Conservation (phyloP, 2,113 vertebrate genomes). For the Mustelus asterias region DNA sequence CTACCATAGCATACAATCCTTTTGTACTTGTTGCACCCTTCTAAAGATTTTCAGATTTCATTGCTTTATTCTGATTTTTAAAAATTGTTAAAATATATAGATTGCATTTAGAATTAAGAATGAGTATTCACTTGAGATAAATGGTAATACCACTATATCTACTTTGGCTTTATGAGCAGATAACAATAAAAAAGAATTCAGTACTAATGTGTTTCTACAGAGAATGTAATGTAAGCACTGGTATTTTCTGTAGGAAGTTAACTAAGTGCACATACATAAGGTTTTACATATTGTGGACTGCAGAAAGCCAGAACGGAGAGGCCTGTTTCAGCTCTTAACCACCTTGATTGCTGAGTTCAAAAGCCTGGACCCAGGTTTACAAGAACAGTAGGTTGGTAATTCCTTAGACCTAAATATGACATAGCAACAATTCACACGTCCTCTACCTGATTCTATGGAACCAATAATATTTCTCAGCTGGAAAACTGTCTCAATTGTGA, state of each 20-base stretch:
- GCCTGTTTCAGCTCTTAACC: not conserved
- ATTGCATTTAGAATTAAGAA: not conserved
- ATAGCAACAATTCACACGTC: not conserved
- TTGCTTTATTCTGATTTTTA: not conserved
- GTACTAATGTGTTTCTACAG: not conserved
- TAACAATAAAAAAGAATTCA: conserved; percentile 23
- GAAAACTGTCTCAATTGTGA: not conserved
- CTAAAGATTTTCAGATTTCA: not conserved
- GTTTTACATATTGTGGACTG: not conserved
- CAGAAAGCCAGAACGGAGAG: not conserved
- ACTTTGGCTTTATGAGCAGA: not conserved
- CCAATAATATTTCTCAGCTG: not conserved
- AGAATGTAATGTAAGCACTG: not conserved
- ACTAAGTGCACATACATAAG: not conserved
- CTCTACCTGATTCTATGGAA: not conserved
- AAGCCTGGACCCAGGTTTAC: not conserved
- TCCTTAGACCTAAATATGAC: not conserved
- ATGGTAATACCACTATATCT: not conserved
- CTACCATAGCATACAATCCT: not conserved
- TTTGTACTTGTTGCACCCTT: not conserved
- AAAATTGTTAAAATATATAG: not conserved
- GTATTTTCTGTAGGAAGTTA: not conserved
- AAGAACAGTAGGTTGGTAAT: not conserved
- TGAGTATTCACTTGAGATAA: not conserved
- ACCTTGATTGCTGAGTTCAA: not conserved